Percentiles rank a stretch among this genome's conserved stretches.
These are phyloP conservation scores for Drosophila vallismaia DNA, from an alignment of 2,888 invertebrate genomes.

Conservation along the genomic window DNA sequence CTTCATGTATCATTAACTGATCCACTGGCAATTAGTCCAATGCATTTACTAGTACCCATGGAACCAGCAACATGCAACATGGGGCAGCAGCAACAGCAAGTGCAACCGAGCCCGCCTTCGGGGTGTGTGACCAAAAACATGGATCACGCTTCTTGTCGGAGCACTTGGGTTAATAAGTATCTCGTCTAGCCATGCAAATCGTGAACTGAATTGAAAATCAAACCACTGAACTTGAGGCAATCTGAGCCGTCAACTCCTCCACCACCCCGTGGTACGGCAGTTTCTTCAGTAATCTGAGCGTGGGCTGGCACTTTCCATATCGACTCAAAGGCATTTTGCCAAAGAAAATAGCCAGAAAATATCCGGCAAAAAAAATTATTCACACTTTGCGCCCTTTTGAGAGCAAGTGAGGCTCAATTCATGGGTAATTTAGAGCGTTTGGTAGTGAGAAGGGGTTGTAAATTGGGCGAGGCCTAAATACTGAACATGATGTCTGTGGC, in stretches of 20 bases:
- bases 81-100: constrained; percentile 25
- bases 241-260: constrained; percentile 23
- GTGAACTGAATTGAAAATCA: constrained; percentile 49
- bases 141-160: constrained; percentile 53
- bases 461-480: constrained; percentile 55
- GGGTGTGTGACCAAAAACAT: constrained; percentile 50
- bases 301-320: constrained; percentile 47
- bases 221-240: constrained; percentile 50
- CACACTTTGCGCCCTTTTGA: constrained; percentile 62
- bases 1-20: constrained; percentile 16
- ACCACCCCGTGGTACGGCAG: neutral
- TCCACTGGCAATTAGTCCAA: constrained; percentile 28
- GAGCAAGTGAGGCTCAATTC: constrained; percentile 37
- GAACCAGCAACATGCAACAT: constrained; percentile 35
- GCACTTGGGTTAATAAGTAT: constrained; percentile 53
- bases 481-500: constrained; percentile 52
- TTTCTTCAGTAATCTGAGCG: constrained; percentile 20
- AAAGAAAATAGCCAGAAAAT: constrained; percentile 17
- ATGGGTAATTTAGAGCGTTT: constrained; percentile 38
- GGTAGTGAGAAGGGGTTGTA: neutral
- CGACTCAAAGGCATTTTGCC: constrained; percentile 23
- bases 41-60: constrained; percentile 15
- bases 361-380: constrained; percentile 40
- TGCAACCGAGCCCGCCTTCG: constrained; percentile 37
- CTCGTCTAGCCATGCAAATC: constrained; percentile 54